A percentile compares a stretch with the other conserved stretches of the same genome.
Conservation (phyloP, 1,140 invertebrate species). For the Macrotrachela quadricornifera region DNA sequence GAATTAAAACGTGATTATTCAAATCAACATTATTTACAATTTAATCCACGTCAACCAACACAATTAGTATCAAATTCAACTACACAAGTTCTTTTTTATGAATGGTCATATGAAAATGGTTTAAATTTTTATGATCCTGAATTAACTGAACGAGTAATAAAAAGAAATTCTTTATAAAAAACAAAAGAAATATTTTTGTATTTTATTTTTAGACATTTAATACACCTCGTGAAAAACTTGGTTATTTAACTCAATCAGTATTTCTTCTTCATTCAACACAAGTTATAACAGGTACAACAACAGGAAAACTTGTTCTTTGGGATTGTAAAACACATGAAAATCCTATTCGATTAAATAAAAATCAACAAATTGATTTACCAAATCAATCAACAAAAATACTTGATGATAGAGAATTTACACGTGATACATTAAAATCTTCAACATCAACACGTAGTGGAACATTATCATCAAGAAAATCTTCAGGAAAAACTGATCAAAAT, state of each 20-base stretch:
- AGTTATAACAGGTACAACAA: slow-evolving; percentile 25
- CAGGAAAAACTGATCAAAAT: no score
- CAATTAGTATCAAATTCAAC: slow-evolving; percentile 29
- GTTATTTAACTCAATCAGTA: slow-evolving; percentile 27
- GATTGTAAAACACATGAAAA: slow-evolving; percentile 17
- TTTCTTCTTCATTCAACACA: slow-evolving; percentile 19
- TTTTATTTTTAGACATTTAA: slow-evolving; percentile 22
- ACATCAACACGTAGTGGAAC: no score
- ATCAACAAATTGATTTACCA: no score
- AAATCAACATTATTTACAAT: slow-evolving; percentile 22
- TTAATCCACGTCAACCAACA: slow-evolving; percentile 24
- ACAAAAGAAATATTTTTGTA: background rate
- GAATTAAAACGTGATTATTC: slow-evolving; percentile 22
- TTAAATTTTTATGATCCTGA: background rate
- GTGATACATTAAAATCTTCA: no score
- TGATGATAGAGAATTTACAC: no score
- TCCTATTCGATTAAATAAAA: no score
- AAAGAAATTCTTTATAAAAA: background rate
- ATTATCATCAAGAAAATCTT: no score
- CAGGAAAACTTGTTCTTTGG: slow-evolving; percentile 31
- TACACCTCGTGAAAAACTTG: slow-evolving; percentile 18
- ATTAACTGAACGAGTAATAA: background rate
- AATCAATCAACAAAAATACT: no score
- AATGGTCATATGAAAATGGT: slow-evolving; percentile 19
- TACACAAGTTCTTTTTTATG: slow-evolving; percentile 26